Conservation (phyloP, 1,140 invertebrate species). For the Holcopasites calliopsidis region DNA sequence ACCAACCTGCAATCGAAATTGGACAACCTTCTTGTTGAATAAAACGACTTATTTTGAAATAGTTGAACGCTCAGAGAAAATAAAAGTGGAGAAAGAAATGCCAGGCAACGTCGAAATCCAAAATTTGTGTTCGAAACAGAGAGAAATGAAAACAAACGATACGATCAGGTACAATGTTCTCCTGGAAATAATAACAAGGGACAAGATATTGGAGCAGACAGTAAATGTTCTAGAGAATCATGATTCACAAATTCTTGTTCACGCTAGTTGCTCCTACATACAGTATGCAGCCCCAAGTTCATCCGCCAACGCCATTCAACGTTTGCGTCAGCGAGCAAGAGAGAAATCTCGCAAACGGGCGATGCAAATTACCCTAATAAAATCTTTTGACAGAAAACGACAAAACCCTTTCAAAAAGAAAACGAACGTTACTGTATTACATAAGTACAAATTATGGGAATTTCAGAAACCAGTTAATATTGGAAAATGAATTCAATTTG, state of each 20-base stretch:
- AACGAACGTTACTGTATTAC: not conserved
- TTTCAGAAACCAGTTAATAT: no score
- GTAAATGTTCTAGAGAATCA: not conserved
- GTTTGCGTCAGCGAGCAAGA: not conserved
- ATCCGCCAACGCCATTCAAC: not conserved
- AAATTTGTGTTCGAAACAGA: not conserved
- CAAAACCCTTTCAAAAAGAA: no score
- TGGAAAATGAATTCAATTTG: no score
- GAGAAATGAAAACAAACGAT: not conserved
- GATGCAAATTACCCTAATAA: conserved; percentile 3
- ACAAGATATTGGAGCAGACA: no score
- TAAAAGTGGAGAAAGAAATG: not conserved
- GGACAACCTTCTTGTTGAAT: no score
- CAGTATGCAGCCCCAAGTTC: no score
- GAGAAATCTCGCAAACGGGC: not conserved
- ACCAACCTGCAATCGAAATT: no score
- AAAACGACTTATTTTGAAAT: no score
- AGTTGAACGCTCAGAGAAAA: not conserved
- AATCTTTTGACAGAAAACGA: not conserved
- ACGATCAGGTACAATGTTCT: not conserved
- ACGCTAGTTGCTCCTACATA: not conserved
- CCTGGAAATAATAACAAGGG: not conserved
- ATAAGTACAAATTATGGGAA: not conserved
- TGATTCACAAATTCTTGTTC: not conserved
- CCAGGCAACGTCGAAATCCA: no score